Base-by-base conservation (phyloP, 2,113 vertebrate genomes). In the Tylochromis polylepis region DNA sequence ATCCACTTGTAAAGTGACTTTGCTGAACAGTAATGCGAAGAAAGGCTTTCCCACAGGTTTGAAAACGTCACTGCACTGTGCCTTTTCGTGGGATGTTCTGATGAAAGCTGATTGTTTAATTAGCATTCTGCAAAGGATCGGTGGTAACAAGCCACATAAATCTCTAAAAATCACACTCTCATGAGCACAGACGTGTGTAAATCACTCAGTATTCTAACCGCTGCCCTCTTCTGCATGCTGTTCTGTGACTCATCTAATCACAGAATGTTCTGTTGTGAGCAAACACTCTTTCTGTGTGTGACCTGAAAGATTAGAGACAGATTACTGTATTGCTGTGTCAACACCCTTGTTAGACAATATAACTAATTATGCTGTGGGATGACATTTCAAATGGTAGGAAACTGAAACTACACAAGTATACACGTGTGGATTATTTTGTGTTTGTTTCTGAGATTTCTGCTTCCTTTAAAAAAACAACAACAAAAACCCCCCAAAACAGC, bases 81-180 rank as follows among this genome's bases (percentile, higher is more conserved):
- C 27, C 29, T 53, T 53, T 53, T 53, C 0, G 4, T 53, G 46
- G 46, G 11, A 46, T 31, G 43, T 53, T 20, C 46, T 51, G 27
- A 51, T 53, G 46, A 34, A 77, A 77, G 72, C 27, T 34, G 27
- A 89, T 86, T 89, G 67, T 88, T 87, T 93, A 80, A 90, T 88
- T 46, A 80, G 75, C 49, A n/a, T 90, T 89, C 55, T 78, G 58
- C 56, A 18, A 82, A 84, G 79, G 58, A 91, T 93, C 67, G 84
- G 80, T 7, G 7, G 12, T 84, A 84, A 92, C 89, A 85, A 86
- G 80, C 16, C 11, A 31, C 72, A 75, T 82, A 65, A 53, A 53
- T 51, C 72, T 77, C 51, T 29, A 38, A 82, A 77, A 77, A 53
- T 77, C 75, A 34, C 15, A 36, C 53, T 81, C 86, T 59, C 20